Percentiles rank a stretch among this genome's conserved stretches.
These are phyloP conservation scores for Labeo calbasu DNA, from an alignment of 2,797 vertebrate genomes.

Conservation along the genomic window DNA sequence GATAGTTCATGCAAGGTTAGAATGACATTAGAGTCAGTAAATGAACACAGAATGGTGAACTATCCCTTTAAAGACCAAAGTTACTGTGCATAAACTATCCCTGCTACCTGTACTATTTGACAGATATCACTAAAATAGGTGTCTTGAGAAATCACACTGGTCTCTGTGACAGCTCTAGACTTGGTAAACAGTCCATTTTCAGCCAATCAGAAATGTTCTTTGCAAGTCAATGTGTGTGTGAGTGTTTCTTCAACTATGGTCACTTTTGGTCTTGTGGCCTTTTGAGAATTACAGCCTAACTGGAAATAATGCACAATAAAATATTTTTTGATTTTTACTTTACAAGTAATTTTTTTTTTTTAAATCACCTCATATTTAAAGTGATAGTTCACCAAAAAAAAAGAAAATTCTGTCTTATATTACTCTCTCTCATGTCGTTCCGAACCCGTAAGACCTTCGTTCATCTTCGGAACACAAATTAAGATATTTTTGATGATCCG, in stretches of 20 bases:
- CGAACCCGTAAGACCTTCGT: too few species aligned
- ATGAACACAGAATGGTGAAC: background rate
- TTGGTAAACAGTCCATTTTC: constrained; percentile 14
- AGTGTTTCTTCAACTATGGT: background rate
- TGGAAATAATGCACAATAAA: background rate
- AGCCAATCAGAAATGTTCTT: background rate
- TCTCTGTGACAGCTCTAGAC: constrained; percentile 9
- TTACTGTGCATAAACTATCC: background rate
- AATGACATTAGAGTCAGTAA: background rate
- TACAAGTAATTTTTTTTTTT: too few species aligned
- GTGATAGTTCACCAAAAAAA: too few species aligned
- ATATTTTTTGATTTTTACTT: background rate
- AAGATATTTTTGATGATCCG: too few species aligned
- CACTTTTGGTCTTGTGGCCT: background rate
- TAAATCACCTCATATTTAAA: too few species aligned
- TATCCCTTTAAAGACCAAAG: background rate
- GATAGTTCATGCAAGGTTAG: background rate
- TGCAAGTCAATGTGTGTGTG: background rate
- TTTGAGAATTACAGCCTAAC: too few species aligned
- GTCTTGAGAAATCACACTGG: background rate
- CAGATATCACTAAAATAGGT: constrained; percentile 9
- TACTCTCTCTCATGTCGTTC: too few species aligned
- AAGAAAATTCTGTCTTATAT: too few species aligned
- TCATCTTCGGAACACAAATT: too few species aligned
- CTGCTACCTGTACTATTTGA: background rate